These are phyloP conservation scores for Metallyticus violacea DNA, from an alignment of 2,888 invertebrate genomes.

Conservation along the genomic window DNA sequence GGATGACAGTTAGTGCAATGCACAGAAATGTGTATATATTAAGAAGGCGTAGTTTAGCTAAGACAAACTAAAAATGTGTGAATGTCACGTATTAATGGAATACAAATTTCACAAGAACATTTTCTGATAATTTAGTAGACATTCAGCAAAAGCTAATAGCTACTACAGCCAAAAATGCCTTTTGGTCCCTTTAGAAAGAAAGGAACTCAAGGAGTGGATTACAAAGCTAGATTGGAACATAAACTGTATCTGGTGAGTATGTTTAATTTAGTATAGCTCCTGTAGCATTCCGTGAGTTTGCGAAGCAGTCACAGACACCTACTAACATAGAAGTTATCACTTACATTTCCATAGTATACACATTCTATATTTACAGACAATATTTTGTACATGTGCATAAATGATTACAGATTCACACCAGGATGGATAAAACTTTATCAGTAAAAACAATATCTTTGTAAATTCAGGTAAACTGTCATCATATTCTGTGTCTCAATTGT, in stretches of 20 bases:
- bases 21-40: neutral
- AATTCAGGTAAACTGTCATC: no score
- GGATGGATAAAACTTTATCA: no score
- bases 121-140: neutral
- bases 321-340: no score
- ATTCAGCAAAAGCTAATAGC: neutral
- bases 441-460: no score
- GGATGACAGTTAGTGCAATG: neutral
- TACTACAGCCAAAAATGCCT: constrained; percentile 15
- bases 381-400: no score
- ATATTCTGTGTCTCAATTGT: no score
- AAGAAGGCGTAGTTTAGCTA: neutral
- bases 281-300: no score
- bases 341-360: no score
- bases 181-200: constrained; percentile 30
- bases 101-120: neutral
- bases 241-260: constrained; percentile 57
- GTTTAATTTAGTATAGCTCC: no score
- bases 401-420: no score
- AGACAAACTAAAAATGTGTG: neutral
- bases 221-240: constrained; percentile 58
- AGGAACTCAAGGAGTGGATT: constrained; percentile 48
- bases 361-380: no score
- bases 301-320: no score
- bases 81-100: neutral